These are phyloP conservation scores for Mastomys coucha DNA, from an alignment of 2,113 vertebrate genomes.

Conservation along the genomic window DNA sequence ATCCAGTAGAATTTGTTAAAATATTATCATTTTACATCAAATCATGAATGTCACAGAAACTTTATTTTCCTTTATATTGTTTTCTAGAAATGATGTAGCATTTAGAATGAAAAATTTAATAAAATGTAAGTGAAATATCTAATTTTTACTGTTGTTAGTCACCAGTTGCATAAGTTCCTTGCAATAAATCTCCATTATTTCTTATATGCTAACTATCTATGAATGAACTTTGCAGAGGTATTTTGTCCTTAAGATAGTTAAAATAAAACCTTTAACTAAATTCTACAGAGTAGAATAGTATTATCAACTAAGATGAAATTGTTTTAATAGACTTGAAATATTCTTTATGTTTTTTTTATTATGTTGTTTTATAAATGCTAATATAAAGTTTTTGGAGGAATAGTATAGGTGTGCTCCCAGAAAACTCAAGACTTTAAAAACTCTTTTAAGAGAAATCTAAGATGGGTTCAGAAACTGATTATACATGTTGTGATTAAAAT, in stretches of 20 bases:
- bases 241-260: constrained; percentile 35
- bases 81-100: not conserved
- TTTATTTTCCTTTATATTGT: not conserved
- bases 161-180: not conserved
- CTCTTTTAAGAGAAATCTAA: not conserved
- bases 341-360: constrained; percentile 70
- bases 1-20: not conserved
- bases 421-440: not conserved
- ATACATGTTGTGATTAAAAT: constrained; percentile 34
- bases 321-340: constrained; percentile 60
- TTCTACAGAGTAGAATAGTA: constrained; percentile 45
- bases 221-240: constrained; percentile 18
- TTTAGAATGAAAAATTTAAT: constrained; percentile 57
- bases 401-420: not conserved
- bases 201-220: constrained; percentile 52
- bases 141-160: constrained; percentile 35
- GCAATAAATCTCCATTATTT: constrained; percentile 34
- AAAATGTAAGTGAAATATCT: not conserved
- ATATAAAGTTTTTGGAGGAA: constrained; percentile 47
- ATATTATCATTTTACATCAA: not conserved
- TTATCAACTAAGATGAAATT: constrained; percentile 57
- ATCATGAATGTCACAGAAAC: not conserved
- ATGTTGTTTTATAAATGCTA: constrained; percentile 45
- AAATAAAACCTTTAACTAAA: constrained; percentile 61
- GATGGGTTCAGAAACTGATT: constrained; percentile 26